phyloP scores from a whole-genome alignment of 2,113 vertebrate species.

The Zingel zingel region DNA sequence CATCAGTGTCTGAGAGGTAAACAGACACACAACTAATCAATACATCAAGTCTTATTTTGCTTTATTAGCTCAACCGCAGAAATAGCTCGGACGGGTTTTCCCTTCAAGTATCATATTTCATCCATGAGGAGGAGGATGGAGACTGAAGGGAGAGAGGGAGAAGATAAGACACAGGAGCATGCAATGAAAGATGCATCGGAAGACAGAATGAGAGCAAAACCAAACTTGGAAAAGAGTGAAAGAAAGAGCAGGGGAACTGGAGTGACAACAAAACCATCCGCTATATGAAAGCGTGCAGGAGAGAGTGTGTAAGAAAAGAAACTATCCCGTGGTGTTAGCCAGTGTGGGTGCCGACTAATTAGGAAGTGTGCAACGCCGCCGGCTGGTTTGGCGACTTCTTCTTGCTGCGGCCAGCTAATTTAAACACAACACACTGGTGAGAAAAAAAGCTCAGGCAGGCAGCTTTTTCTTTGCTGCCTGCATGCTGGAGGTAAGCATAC shows the following conservation, averaged over 20 bases:
- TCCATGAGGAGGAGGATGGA: constrained; percentile 38
- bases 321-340: constrained; percentile 55
- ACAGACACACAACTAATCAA: constrained; percentile 28
- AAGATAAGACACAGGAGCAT: constrained; percentile 40
- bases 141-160: constrained; percentile 22
- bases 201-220: constrained; percentile 64
- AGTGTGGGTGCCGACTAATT: constrained; percentile 74
- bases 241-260: constrained; percentile 30
- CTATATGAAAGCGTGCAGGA: constrained; percentile 49
- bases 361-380: constrained; percentile 54
- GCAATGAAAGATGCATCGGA: constrained; percentile 50
- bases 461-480: constrained; percentile 34
- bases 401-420: constrained; percentile 57
- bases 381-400: constrained; percentile 65
- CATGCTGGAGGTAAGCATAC: constrained; percentile 49
- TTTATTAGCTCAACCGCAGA: constrained; percentile 8
- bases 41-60: constrained; percentile 24
- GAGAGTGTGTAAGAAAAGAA: constrained; percentile 40
- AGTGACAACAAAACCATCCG: constrained; percentile 51
- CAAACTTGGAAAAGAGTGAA: constrained; percentile 45
- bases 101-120: constrained; percentile 29
- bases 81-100: not conserved
- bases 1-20: constrained; percentile 3
- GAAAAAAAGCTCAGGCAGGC: constrained; percentile 21
- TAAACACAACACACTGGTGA: constrained; percentile 51